Evolutionary conservation across 2,888 invertebrate species (phyloP), one percentile per base, ranked within the genome.

Genomic region (Spodoptera picta): DNA sequence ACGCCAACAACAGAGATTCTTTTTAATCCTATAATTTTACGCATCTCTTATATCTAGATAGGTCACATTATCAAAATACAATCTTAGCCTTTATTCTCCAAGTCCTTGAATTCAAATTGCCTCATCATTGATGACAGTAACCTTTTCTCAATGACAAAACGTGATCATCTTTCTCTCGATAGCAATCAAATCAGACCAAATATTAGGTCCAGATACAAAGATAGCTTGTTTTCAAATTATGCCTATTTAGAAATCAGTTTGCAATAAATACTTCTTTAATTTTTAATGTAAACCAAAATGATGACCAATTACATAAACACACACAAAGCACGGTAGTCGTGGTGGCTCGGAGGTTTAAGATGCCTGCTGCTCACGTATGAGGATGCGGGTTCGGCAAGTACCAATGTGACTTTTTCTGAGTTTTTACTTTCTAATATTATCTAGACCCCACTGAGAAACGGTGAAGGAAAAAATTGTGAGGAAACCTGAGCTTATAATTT

Each of bases 161-260:
- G 68, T 75, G 68, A 75, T 62, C 52, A 7, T 66, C 70, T 59
- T 70, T 60, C 58, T 51, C 54, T 47, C 3, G 70, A 75, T 79
- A 10, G 42, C 63, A 63, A 79, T 76, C 67, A 54, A 64, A 69
- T 64, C 57, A 65, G 48, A 51, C 48, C 60, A 58, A 73, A 75
- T 65, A 45, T 14, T 65, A 53, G 52, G 42, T 51, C 47, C 47
- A 63, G 64, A 66, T 75, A 31, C 48, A 45, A 58, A 59, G 64
- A 72, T 72, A 73, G 73, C 60, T 50, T 23, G 27, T 47, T 70
- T 55, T 68, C 14, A 12, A 57, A 47, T 44, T 44, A 23, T 46
- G 46, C 71, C 19, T 19, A 43, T 58, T 57, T 24, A 46, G 23
- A 36, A 23, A 43, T 61, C 2, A 5, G 9, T 44, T 41, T 52